Base-by-base conservation (phyloP, 2,113 vertebrate species). In the Pedetes capensis region DNA sequence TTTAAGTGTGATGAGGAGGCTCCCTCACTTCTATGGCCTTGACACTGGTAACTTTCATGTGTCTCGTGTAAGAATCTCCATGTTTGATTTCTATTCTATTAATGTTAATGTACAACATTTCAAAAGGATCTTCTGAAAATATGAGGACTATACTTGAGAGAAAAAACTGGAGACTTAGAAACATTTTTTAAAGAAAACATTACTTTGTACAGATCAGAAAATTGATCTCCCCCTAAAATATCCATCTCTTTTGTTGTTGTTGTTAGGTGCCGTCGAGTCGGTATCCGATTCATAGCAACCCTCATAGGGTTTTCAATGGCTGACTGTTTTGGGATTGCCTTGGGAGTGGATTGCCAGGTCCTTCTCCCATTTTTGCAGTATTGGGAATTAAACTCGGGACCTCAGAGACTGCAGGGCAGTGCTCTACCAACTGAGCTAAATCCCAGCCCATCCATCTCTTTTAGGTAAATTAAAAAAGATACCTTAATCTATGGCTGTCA, bases 81-180 rank as follows among this genome's bases (percentile, higher is more conserved):
- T 80, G 76, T 51, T 87, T 95, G 53, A 66, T 79, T 88, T 84
- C 64, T 25, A 69, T 42, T 75, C 42, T 89, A 9, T 29, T 89
- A 80, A n/a, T 10, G 22, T 22, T 34, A 25, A 61, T 27, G n/a
- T 27, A 61, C 9, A 89, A 25, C 27, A 59, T 72, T 86, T 75
- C 72, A 39, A 71, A 83, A 93, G 29, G 71, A 74, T 87, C 49
- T 96, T 91, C 44, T 79, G 74, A 93, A 79, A 68, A 83, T 20
- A 32, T 37, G 16, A 95, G 57, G 10, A 66, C 29, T 68, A 14
- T 83, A 34, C 37, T 87, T 79, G 49, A 68, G 49, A 79, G 8
- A 87, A 42, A 51, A 74, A 87, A 55, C n/a, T 84, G 64, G 29
- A 64, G 47, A 74, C 57, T 37, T 11, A 4, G n/a, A 14, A 78